phyloP scores from a whole-genome alignment of 2,888 invertebrate species.

The Sussaba pulchella region DNA sequence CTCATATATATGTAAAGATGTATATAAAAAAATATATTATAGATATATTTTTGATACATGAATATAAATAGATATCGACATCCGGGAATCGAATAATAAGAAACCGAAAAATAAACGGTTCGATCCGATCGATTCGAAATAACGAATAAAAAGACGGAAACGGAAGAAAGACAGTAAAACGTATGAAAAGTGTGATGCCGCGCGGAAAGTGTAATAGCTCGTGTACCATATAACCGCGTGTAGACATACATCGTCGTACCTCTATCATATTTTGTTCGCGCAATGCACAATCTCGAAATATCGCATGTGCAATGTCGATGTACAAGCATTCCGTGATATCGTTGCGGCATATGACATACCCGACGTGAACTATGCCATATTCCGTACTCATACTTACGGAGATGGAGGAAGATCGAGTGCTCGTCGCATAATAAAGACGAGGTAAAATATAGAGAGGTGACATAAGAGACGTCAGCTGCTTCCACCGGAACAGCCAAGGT shows the following conservation, averaged over 20 bases:
- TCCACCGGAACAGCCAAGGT: conserved; percentile 27
- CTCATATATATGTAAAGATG: no score
- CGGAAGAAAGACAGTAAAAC: background rate
- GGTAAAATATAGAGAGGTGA: conserved; percentile 50
- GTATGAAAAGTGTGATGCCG: background rate
- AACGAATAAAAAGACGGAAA: background rate
- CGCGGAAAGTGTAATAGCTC: conserved; percentile 18
- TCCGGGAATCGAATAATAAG: background rate
- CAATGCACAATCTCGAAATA: conserved; percentile 23
- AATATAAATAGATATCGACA: no score
- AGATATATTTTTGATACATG: no score
- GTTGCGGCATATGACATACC: background rate
- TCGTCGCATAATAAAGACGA: conserved; percentile 67
- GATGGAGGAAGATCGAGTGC: conserved; percentile 60
- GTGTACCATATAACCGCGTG: conserved; percentile 3
- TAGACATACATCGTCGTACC: background rate
- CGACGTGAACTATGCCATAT: background rate
- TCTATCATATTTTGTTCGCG: conserved; percentile 3
- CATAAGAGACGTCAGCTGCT: conserved; percentile 66
- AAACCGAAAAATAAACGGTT: background rate
- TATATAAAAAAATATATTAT: no score
- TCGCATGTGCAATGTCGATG: conserved; percentile 42
- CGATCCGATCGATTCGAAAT: background rate
- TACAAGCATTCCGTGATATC: background rate
- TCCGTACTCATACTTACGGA: conserved; percentile 18